phyloP scores from a whole-genome alignment of 2,113 vertebrate genomes.

The Trochalopteron elliotii region DNA sequence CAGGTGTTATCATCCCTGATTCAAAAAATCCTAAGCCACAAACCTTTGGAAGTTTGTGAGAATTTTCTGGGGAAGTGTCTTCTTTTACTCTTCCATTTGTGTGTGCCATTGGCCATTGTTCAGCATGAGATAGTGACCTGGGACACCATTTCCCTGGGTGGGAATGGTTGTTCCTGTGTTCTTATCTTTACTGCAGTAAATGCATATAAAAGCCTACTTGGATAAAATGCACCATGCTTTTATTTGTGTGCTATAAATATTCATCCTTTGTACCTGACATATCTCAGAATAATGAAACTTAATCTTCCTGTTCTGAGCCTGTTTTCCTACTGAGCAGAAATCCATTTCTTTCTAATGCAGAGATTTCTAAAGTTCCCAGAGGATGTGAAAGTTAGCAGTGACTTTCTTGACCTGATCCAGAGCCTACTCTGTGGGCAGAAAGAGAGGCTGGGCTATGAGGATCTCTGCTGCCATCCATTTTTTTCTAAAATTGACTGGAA shows the following conservation, averaged over 20 bases:
- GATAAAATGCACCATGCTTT: neutral
- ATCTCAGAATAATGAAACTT: neutral
- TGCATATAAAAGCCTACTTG: neutral
- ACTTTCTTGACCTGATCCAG: constrained; percentile 89
- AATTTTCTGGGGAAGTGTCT: neutral
- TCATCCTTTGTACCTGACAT: neutral
- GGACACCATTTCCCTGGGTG: neutral
- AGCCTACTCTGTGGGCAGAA: constrained; percentile 86
- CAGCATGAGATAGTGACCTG: neutral
- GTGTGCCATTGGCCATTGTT: neutral
- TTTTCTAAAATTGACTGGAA: constrained; percentile 89
- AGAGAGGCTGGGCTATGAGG: constrained; percentile 87
- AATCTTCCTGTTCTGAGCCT: neutral
- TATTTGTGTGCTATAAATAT: constrained; percentile 13
- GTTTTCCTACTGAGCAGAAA: neutral
- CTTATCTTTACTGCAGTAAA: neutral
- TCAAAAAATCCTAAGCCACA: neutral
- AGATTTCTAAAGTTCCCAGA: constrained; percentile 90
- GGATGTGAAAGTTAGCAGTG: constrained; percentile 82
- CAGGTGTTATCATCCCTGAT: neutral
- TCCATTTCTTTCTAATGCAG: constrained; percentile 69
- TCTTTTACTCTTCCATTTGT: neutral
- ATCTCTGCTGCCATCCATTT: constrained; percentile 91
- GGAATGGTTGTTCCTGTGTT: neutral
- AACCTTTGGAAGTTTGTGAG: neutral